phyloP scores from a whole-genome alignment of 2,888 invertebrate genomes.

The Silvanus unidentatus region DNA sequence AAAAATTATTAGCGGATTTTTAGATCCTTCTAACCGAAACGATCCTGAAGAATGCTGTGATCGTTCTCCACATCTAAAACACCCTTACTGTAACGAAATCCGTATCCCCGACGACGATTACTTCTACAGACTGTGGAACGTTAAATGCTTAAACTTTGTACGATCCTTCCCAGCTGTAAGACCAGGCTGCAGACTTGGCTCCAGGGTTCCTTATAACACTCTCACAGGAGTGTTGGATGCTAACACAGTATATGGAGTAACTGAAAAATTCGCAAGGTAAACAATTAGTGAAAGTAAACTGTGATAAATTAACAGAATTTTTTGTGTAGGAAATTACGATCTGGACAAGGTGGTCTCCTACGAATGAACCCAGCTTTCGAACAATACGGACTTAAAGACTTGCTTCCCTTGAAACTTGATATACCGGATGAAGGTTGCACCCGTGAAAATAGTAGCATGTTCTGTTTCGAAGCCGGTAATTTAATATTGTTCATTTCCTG shows the following conservation, averaged over 20 bases:
- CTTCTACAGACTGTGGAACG: constrained; percentile 78
- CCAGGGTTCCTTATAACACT: constrained; percentile 79
- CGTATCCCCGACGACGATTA: constrained; percentile 83
- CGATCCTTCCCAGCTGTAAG: constrained; percentile 81
- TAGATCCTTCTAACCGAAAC: constrained; percentile 79
- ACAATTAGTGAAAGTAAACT: not conserved
- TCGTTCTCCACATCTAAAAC: constrained; percentile 73
- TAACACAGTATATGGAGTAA: constrained; percentile 85
- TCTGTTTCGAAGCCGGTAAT: constrained; percentile 81
- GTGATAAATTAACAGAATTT: not conserved
- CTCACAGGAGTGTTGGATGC: constrained; percentile 82
- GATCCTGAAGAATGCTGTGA: constrained; percentile 89
- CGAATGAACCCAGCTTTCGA: constrained; percentile 86
- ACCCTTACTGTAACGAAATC: constrained; percentile 89
- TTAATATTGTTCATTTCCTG: constrained; percentile 4
- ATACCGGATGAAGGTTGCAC: constrained; percentile 91
- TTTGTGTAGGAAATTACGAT: constrained; percentile 63
- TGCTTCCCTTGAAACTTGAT: constrained; percentile 80
- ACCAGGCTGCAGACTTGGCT: constrained; percentile 84
- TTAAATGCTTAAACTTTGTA: constrained; percentile 85
- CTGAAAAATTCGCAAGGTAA: constrained; percentile 72
- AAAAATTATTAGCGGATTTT: no score
- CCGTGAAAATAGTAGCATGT: constrained; percentile 81
- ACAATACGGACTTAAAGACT: constrained; percentile 80
- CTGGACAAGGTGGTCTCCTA: constrained; percentile 74